Evolutionary conservation across 2,113 vertebrate species (phyloP).

Genomic region (Dicentrarchus labrax): DNA sequence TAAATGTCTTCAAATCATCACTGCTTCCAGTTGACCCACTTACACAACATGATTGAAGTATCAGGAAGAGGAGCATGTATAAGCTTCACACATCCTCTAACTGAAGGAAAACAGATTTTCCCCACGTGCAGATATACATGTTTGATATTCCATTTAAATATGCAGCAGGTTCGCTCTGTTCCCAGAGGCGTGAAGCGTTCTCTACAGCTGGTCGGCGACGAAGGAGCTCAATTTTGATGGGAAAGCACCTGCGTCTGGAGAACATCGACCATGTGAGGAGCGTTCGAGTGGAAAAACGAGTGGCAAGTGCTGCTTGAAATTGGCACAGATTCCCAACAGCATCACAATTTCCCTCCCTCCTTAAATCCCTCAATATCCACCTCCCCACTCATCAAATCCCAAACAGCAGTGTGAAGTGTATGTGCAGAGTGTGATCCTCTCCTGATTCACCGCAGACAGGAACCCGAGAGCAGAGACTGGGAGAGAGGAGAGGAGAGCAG

Average conservation of each 20-base stretch:
- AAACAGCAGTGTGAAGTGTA: slow-evolving; percentile 6
- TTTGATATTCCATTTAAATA: slow-evolving; percentile 38
- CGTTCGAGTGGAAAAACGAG: slow-evolving; percentile 11
- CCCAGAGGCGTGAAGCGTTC: neutral
- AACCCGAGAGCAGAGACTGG: neutral
- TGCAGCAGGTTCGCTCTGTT: neutral
- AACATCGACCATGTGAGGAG: neutral
- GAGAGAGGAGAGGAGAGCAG: slow-evolving; percentile 15
- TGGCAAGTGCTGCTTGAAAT: slow-evolving; percentile 10
- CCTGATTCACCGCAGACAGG: slow-evolving; percentile 2
- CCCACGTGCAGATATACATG: neutral
- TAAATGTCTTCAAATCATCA: neutral
- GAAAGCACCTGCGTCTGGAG: slow-evolving; percentile 8
- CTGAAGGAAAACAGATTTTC: slow-evolving; percentile 14
- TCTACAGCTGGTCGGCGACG: neutral
- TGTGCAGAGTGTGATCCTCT: neutral
- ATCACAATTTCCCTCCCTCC: neutral
- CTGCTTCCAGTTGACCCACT: slow-evolving; percentile 44
- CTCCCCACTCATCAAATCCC: neutral
- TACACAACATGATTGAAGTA: slow-evolving; percentile 11
- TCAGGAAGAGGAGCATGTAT: neutral
- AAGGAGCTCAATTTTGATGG: slow-evolving; percentile 9
- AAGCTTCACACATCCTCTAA: slow-evolving; percentile 7
- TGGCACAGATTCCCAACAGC: slow-evolving; percentile 5
- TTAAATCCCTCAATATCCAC: slow-evolving; percentile 1